Percentiles rank a stretch among this genome's conserved stretches.
Evolutionary conservation across 2,888 invertebrate genomes (phyloP).

Genomic region (Andrena praecox): DNA sequence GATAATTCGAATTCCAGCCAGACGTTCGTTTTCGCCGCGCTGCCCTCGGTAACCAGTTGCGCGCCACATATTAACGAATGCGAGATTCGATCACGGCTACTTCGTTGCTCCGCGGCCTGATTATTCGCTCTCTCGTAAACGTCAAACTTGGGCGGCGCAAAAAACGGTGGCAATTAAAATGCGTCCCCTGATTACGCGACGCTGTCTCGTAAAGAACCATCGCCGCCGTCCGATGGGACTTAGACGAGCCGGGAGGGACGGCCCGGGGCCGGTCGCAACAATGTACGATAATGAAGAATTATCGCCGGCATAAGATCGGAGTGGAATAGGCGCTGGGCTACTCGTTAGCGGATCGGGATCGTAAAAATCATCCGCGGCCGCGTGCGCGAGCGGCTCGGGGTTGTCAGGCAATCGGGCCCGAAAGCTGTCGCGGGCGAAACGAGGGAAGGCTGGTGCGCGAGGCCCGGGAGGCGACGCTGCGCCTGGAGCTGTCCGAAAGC

Average conservation of each 20-base stretch:
- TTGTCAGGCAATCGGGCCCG: conserved; percentile 59
- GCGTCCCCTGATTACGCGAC: conserved; percentile 75
- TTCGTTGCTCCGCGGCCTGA: conserved; percentile 64
- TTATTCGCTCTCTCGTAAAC: conserved; percentile 73
- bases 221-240: conserved; percentile 41
- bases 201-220: conserved; percentile 64
- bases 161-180: conserved; percentile 79
- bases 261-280: conserved; percentile 77
- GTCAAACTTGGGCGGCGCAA: conserved; percentile 72
- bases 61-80: conserved; percentile 60
- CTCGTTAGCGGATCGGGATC: conserved; percentile 82
- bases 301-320: conserved; percentile 80
- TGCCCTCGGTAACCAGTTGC: conserved; percentile 47
- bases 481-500: conserved; percentile 65
- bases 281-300: conserved; percentile 85
- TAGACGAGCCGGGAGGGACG: conserved; percentile 54
- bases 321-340: conserved; percentile 75
- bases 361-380: conserved; percentile 80
- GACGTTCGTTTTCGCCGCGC: conserved; percentile 9
- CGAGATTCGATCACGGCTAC: conserved; percentile 62
- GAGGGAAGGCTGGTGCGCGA: conserved; percentile 23
- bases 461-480: conserved; percentile 38
- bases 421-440: conserved; percentile 36
- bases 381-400: conserved; percentile 42
- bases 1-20: conserved; percentile 31